Percentiles rank a stretch among this genome's conserved stretches.
Evolutionary conservation across 2,797 vertebrate genomes (phyloP).

Genomic region (Sciurus carolinensis): DNA sequence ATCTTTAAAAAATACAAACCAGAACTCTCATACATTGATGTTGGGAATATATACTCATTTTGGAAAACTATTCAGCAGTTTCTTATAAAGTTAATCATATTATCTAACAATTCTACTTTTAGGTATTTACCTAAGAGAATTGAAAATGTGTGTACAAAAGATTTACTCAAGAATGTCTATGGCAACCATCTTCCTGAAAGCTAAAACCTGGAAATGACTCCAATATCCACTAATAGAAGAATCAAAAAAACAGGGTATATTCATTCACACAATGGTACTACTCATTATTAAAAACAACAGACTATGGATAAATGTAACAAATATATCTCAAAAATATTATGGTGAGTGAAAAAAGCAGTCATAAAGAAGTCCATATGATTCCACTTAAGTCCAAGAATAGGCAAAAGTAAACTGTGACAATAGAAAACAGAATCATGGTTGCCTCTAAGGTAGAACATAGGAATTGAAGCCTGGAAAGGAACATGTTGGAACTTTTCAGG

Average conservation of each 20-base stretch:
- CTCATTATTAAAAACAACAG: not conserved
- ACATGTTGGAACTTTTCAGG: not conserved
- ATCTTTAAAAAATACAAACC: conserved; percentile 19
- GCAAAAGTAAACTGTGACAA: not conserved
- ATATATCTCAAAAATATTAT: conserved; percentile 39
- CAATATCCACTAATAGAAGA: conserved; percentile 27
- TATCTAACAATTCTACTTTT: conserved; percentile 16
- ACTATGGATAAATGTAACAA: conserved; percentile 32
- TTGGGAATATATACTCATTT: not conserved
- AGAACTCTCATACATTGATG: not conserved
- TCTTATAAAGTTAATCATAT: conserved; percentile 31
- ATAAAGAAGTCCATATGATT: not conserved
- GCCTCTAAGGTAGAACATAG: not conserved
- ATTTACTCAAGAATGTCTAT: conserved; percentile 21
- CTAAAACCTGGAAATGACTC: conserved; percentile 46
- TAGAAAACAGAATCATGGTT: not conserved
- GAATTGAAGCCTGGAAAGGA: conserved; percentile 13
- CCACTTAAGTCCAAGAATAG: conserved; percentile 19
- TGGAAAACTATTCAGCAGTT: conserved; percentile 23
- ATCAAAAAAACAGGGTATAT: not conserved
- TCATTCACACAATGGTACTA: conserved; percentile 2
- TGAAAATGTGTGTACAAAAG: conserved; percentile 36
- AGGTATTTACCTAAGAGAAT: conserved; percentile 43
- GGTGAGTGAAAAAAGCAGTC: conserved; percentile 9
- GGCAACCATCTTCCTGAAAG: not conserved